Conservation (phyloP, 1,140 invertebrate genomes). For the Melanaphis sacchari region DNA sequence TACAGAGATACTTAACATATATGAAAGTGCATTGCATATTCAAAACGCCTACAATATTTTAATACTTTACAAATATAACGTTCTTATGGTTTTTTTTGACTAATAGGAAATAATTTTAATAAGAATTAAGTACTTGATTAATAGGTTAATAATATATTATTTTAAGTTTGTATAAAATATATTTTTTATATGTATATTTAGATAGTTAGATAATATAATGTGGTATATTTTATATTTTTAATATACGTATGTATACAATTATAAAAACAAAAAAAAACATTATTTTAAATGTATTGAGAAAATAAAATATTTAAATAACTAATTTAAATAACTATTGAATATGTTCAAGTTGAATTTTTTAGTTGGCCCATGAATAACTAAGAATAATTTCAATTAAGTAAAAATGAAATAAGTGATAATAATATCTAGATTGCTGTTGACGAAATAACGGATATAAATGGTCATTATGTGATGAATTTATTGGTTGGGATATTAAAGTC, state of each 20-base stretch:
- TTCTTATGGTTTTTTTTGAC: not conserved
- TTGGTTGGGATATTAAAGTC: too few species aligned
- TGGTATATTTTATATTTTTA: not conserved
- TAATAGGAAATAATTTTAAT: not conserved
- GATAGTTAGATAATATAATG: not conserved
- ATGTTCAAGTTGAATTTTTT: not conserved
- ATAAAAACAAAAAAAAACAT: not conserved
- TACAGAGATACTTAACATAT: not conserved
- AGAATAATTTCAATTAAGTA: not conserved
- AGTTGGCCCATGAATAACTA: not conserved
- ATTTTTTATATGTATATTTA: not conserved
- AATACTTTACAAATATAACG: not conserved
- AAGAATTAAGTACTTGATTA: not conserved
- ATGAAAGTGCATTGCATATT: not conserved
- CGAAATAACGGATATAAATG: too few species aligned
- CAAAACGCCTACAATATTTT: conserved; percentile 28
- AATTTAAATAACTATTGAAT: not conserved
- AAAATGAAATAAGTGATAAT: too few species aligned
- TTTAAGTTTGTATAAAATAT: not conserved
- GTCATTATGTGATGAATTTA: too few species aligned
- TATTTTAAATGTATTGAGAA: not conserved
- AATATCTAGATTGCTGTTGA: too few species aligned
- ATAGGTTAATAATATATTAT: not conserved
- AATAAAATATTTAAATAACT: not conserved
- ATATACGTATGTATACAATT: not conserved